phyloP scores from a whole-genome alignment of 2,888 invertebrate genomes.

The Drosophila borealis region DNA sequence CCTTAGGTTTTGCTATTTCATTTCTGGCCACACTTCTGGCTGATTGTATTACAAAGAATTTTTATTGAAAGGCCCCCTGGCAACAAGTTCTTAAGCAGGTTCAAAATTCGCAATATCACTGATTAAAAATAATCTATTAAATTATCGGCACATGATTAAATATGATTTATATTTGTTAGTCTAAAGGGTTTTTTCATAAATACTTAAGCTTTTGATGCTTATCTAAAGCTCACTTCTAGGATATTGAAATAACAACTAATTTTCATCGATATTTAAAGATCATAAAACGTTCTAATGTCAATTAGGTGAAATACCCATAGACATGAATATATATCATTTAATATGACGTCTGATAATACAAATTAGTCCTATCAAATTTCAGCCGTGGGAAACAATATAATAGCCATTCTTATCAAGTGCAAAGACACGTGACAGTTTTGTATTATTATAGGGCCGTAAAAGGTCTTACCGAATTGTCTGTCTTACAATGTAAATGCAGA shows the following conservation, averaged over 20 bases:
- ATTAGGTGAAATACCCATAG: not conserved
- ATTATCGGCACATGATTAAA: slow-evolving; percentile 40
- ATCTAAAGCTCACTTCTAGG: slow-evolving; percentile 13
- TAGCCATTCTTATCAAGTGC: slow-evolving; percentile 10
- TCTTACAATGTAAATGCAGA: slow-evolving; percentile 11
- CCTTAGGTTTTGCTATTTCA: slow-evolving; percentile 15
- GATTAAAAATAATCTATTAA: slow-evolving; percentile 43
- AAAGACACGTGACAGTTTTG: slow-evolving; percentile 1
- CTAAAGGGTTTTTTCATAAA: slow-evolving; percentile 2
- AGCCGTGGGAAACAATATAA: slow-evolving; percentile 20
- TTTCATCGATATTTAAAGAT: not conserved
- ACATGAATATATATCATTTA: not conserved
- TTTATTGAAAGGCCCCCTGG: slow-evolving; percentile 20
- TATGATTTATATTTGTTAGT: slow-evolving; percentile 33
- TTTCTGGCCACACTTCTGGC: slow-evolving; percentile 15
- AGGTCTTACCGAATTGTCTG: slow-evolving; percentile 5
- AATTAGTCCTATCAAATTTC: not conserved
- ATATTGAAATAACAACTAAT: slow-evolving; percentile 7
- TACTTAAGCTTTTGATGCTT: slow-evolving; percentile 12
- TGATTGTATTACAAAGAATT: slow-evolving; percentile 20
- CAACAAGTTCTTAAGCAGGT: slow-evolving; percentile 11
- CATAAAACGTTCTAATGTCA: not conserved
- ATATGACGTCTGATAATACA: slow-evolving; percentile 18
- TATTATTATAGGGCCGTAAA: not conserved
- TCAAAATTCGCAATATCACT: slow-evolving; percentile 12